Evolutionary conservation across 2,888 invertebrate genomes (phyloP), one percentile per base, ranked within the genome.

Genomic region (Nysson spinosus): DNA sequence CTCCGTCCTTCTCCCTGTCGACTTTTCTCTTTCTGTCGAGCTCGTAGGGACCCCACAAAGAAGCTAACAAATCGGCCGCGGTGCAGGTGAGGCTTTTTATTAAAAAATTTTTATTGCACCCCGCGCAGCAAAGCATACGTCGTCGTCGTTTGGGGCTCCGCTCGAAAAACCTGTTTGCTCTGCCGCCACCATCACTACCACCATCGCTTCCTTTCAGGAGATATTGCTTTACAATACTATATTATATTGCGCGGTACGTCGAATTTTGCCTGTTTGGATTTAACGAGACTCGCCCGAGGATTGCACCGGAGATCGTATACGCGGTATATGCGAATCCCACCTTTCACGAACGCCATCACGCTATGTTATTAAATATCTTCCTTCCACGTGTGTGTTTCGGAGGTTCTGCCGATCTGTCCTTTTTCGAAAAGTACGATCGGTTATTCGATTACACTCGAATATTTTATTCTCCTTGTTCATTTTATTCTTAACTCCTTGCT

Each of bases 221-320:
- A 73, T 72, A 72, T 75, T 72, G 72, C 72, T 72, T 78, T 68
- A 69, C 65, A 78, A 79, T 77, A 80, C 78, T 71, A 77, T 75
- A 80, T 79, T 77, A 75, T 79, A 79, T 72, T 72, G 79, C 73
- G 68, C 72, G 64, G 72, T 77, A 79, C 79, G 77, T 75, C 76
- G 76, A 76, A 76, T 76, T 75, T 76, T 56, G 71, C 72, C 71
- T 60, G 77, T 69, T 73, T 61, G 71, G 61, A 76, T 73, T 76
- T 76, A 76, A 75, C 75, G 76, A 75, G 73, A 63, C 67, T 63
- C 65, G 70, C 61, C 58, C 52, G 63, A 56, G 69, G 69, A 60
- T 57, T 37, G 54, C 46, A 28, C 22, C 55, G 30, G 26, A 39
- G 19, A 37, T 17, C 47, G 28, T 40, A 28, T 56, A 37, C 47